These are phyloP conservation scores for Platorchestia sp. DNA, from an alignment of 1,140 invertebrate genomes.

Conservation along the genomic window DNA sequence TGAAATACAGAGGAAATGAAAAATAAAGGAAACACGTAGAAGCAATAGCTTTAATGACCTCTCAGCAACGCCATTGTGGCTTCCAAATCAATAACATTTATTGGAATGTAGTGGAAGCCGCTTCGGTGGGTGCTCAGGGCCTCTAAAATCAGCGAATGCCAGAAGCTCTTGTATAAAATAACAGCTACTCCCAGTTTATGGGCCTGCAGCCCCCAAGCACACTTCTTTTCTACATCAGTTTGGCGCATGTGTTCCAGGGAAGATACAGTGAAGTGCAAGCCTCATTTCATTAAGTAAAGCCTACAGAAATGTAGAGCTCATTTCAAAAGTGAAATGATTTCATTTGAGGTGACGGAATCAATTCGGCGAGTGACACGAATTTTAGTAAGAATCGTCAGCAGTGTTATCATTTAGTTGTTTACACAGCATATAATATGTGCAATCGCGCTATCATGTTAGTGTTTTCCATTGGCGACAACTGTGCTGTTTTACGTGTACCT, in stretches of 20 bases:
- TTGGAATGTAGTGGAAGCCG: slow-evolving; percentile 1
- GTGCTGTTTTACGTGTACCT: too few relatives aligned
- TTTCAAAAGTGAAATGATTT: neutral
- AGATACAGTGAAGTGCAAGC: neutral
- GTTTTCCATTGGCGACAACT: too few relatives aligned
- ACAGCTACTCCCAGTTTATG: neutral
- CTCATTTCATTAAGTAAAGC: neutral
- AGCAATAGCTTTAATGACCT: slow-evolving; percentile 30
- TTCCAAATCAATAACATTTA: slow-evolving; percentile 43
- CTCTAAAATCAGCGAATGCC: neutral
- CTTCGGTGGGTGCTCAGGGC: neutral
- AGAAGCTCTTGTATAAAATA: neutral
- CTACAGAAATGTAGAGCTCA: neutral
- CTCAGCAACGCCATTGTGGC: neutral
- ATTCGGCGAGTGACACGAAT: neutral
- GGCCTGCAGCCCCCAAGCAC: neutral
- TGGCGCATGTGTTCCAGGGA: neutral
- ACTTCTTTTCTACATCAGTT: neutral
- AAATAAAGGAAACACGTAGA: neutral
- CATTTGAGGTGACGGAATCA: neutral
- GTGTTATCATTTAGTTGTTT: too few relatives aligned
- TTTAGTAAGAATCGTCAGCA: neutral
- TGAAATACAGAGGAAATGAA: neutral
- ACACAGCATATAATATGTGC: too few relatives aligned
- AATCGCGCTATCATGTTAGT: too few relatives aligned